Evolutionary conservation across 2,888 invertebrate species (phyloP), one percentile per base, ranked within the genome.

Genomic region (Spicauda simplicius): DNA sequence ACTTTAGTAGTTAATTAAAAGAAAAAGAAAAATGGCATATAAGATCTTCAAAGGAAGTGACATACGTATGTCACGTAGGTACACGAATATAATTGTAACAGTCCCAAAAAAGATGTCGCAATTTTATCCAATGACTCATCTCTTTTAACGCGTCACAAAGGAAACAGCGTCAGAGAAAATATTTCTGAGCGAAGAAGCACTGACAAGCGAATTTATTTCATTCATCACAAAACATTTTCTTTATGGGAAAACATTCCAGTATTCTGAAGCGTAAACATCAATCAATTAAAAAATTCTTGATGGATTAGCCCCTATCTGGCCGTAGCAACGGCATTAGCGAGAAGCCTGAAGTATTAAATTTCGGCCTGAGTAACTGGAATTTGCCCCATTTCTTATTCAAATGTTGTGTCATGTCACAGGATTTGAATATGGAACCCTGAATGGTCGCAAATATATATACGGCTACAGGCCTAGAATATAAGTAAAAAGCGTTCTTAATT

Each of bases 241-340:
- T 64, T 52, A 58, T 53, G 57, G 19, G 48, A 50, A 56, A 19
- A 64, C 52, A 45, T 57, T 50, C 33, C 33, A 20, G 37, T 30
- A 64, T 58, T 58, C 16, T 25, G 7, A 55, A 18, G 50, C 20
- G 56, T 52, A 58, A 64, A 52, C 64, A 64, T 64, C 41, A 58
- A 64, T 64, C 64, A 64, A 52, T 64, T 57, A 56, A 50, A 58
- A 56, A 64, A 33, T 12, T 52, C 16, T 16, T 57, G 57, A 57
- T 52, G 37, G 57, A 64, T 57, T 37, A 8, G 50, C n/a, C 20
- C 19, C 33, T 64, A 64, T 33, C 50, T 52, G 20, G 50, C 37
- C 37, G 12, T 10, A 33, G 19, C 56, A 33, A 1, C 56, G 18
- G 11, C 19, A 56, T 20, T 50, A 50, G 6, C 8, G 30, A 64